A percentile compares a stretch with the other conserved stretches of the same genome.
phyloP scores from a whole-genome alignment of 2,888 invertebrate species.

The Ecdyonurus torrentis region DNA sequence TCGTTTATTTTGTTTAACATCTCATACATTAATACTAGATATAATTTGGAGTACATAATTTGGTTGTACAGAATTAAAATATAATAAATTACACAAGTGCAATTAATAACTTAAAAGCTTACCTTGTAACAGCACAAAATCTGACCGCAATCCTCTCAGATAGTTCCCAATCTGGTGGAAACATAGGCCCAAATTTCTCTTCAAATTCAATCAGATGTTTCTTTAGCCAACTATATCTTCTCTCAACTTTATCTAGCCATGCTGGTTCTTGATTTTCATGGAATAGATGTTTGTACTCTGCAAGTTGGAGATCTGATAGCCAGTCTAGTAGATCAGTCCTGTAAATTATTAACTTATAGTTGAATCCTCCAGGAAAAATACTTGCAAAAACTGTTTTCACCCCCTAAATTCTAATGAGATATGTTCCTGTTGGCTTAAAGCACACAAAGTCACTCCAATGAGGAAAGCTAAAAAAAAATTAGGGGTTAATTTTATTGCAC shows the following conservation, averaged over 20 bases:
- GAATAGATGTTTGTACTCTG: conserved; percentile 89
- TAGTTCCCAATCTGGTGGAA: conserved; percentile 87
- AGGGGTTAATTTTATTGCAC: too few species aligned
- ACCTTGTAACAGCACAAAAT: conserved; percentile 56
- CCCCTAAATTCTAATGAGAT: too few species aligned
- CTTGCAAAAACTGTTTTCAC: neutral
- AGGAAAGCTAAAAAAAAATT: too few species aligned
- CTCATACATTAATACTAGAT: too few species aligned
- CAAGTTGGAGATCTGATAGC: conserved; percentile 72
- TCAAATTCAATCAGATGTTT: conserved; percentile 87
- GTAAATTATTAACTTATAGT: conserved; percentile 9
- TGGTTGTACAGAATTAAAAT: too few species aligned
- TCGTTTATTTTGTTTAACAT: too few species aligned
- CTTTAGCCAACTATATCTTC: conserved; percentile 91
- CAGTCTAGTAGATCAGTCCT: conserved; percentile 66
- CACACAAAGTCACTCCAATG: too few species aligned
- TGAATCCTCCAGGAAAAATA: neutral
- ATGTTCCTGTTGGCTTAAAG: too few species aligned
- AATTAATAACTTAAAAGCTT: too few species aligned
- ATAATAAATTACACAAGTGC: too few species aligned
- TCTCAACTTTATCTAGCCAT: conserved; percentile 89
- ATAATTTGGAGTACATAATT: too few species aligned
- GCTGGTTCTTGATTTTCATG: conserved; percentile 90
- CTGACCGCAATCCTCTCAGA: conserved; percentile 82
- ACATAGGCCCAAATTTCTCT: conserved; percentile 68